Evolutionary conservation across 2,888 invertebrate species (phyloP), one percentile per base, ranked within the genome.

Genomic region (Atethmia centrago): DNA sequence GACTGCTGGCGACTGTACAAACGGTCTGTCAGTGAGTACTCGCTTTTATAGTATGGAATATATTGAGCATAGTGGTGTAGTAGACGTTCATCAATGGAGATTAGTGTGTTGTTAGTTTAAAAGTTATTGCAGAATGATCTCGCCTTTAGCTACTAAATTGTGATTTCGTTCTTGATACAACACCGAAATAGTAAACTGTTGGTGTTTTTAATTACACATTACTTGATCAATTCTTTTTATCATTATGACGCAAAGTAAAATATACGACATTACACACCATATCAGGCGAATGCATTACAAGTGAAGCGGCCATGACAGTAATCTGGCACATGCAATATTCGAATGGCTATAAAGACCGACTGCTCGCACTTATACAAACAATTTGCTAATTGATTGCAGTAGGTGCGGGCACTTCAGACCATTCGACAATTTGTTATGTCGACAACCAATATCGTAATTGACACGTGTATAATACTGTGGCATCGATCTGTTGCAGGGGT

Each of bases 381-480:
- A 77, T 82, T 73, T 65, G 84, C 76, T 82, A 82, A 82, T 82
- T 82, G 82, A 83, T 83, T 64, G 84, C 73, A 47, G 58, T 82
- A 83, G 76, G 84, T 71, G 76, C 64, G 68, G 71, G 62, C 69
- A 71, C 77, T 72, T 80, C 80, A 80, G 84, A 83, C 76, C 78
- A 67, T 78, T 77, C 82, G 56, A 71, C 79, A 83, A 82, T 81
- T 80, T 79, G 81, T 71, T 90, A 86, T 87, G 80, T 61, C 64
- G 82, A 87, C 84, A 83, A 86, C 88, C 92, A 92, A 93, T 93
- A 93, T 90, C 89, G 89, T 94, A 94, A 94, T 94, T 93, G 94
- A 93, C 92, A 90, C 16, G 63, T 73, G 66, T 69, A 62, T 88
- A 81, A 87, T 89, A 85, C 87, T 82, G 80, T 45, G 19, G 63